phyloP scores from a whole-genome alignment of 2,888 invertebrate species.

The Drosophila anceps region DNA sequence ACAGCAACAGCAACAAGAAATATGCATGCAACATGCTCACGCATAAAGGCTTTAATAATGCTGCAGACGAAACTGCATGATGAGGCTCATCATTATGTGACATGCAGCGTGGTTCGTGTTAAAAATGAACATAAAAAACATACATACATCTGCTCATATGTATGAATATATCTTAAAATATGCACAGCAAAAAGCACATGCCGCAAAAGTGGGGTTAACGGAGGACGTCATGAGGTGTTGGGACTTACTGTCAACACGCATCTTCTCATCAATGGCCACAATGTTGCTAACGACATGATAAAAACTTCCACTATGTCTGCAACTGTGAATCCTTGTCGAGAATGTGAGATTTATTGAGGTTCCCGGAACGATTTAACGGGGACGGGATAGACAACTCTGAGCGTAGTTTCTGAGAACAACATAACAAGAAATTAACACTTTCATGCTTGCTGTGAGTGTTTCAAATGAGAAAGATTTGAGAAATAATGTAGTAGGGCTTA shows the following conservation, averaged over 20 bases:
- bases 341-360: slow-evolving; percentile 64
- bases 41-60: slow-evolving; percentile 75
- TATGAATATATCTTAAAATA: slow-evolving; percentile 7
- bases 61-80: slow-evolving; percentile 52
- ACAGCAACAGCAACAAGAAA: slow-evolving; percentile 32
- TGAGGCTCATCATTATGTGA: slow-evolving; percentile 79
- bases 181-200: slow-evolving; percentile 13
- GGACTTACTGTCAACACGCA: slow-evolving; percentile 63
- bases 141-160: slow-evolving; percentile 13
- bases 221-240: not conserved
- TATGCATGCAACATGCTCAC: slow-evolving; percentile 57
- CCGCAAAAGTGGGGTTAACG: not conserved
- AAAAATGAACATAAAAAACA: slow-evolving; percentile 56
- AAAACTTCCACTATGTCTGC: slow-evolving; percentile 36
- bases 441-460: not conserved
- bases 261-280: slow-evolving; percentile 47
- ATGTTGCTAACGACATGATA: slow-evolving; percentile 65
- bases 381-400: slow-evolving; percentile 13
- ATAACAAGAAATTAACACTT: slow-evolving; percentile 17
- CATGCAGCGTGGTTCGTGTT: slow-evolving; percentile 51
- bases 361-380: slow-evolving; percentile 69
- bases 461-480: not conserved
- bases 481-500: too few species aligned
- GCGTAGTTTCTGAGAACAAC: not conserved
- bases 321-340: slow-evolving; percentile 30